A percentile compares a stretch with the other conserved stretches of the same genome.
phyloP scores from a whole-genome alignment of 1,140 invertebrate species.

The Formica selysi region DNA sequence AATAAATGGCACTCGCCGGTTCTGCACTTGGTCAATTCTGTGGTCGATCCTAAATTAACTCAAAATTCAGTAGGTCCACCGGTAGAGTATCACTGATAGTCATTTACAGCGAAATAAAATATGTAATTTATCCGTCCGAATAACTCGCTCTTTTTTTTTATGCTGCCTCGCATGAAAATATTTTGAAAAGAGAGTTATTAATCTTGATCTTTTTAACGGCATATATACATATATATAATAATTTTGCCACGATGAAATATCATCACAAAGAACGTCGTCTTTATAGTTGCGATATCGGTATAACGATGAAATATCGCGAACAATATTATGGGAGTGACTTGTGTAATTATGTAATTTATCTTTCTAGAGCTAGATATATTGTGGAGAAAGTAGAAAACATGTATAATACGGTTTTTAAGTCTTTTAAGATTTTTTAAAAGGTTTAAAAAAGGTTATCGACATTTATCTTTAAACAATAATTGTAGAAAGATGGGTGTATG shows the following conservation, averaged over 20 bases:
- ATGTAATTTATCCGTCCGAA: constrained; percentile 45
- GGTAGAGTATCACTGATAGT: background rate
- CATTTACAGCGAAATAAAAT: constrained; percentile 10
- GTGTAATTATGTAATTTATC: constrained; percentile 63
- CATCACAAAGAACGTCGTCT: constrained; percentile 45
- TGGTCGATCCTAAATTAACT: constrained; percentile 81
- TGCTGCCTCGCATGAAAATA: background rate
- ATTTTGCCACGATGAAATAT: constrained; percentile 49
- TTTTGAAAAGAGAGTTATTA: background rate
- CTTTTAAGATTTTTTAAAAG: background rate
- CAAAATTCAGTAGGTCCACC: constrained; percentile 69
- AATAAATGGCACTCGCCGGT: constrained; percentile 80
- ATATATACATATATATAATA: constrained; percentile 1
- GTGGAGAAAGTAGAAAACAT: background rate
- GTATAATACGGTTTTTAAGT: background rate
- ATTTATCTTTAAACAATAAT: background rate
- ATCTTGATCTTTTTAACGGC: too few relatives aligned
- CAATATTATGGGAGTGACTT: constrained; percentile 52
- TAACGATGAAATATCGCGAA: constrained; percentile 58
- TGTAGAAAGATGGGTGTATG: background rate
- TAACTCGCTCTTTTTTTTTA: background rate
- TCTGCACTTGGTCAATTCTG: constrained; percentile 74
- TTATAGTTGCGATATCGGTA: constrained; percentile 28
- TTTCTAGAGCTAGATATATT: constrained; percentile 16
- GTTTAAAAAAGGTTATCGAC: too few relatives aligned